These are phyloP conservation scores for Micoletzkya japonica DNA, from an alignment of 2,888 invertebrate species.

Conservation along the genomic window DNA sequence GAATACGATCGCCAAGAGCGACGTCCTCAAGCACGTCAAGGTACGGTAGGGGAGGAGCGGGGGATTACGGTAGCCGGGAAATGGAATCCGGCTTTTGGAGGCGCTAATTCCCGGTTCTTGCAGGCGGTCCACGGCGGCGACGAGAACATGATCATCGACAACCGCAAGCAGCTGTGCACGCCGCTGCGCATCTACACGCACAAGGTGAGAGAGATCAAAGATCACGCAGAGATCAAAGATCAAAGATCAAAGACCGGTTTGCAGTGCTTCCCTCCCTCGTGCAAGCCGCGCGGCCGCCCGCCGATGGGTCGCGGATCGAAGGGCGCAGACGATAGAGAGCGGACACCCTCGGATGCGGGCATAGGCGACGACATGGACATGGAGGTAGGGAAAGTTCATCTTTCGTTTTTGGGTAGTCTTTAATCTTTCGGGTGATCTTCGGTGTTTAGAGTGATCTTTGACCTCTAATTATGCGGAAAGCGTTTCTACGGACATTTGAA, in stretches of 20 bases:
- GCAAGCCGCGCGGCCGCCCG: conserved; percentile 24
- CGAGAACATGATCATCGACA: conserved; percentile 35
- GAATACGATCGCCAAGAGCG: conserved; percentile 47
- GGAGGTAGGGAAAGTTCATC: background rate
- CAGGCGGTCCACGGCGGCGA: conserved; percentile 34
- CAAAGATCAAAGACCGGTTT: background rate
- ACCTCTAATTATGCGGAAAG: too few relatives aligned
- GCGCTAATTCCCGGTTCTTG: background rate
- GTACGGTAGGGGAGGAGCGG: background rate
- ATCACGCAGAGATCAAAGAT: background rate
- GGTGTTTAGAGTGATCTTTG: too few relatives aligned
- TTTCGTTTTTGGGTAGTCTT: background rate
- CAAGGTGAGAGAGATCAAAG: background rate
- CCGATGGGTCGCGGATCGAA: conserved; percentile 2
- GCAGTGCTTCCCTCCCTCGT: conserved; percentile 22
- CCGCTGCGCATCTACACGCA: conserved; percentile 33
- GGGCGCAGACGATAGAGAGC: conserved; percentile 5
- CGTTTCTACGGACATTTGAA: too few relatives aligned
- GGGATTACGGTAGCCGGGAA: background rate
- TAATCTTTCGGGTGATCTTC: too few relatives aligned
- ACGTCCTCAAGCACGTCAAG: conserved; percentile 44
- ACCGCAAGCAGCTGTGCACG: conserved; percentile 33
- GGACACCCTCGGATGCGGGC: conserved; percentile 6
- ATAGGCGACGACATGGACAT: conserved; percentile 26
- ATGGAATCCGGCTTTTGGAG: background rate